phyloP scores from a whole-genome alignment of 2,113 vertebrate species.

The Alosa alosa region DNA sequence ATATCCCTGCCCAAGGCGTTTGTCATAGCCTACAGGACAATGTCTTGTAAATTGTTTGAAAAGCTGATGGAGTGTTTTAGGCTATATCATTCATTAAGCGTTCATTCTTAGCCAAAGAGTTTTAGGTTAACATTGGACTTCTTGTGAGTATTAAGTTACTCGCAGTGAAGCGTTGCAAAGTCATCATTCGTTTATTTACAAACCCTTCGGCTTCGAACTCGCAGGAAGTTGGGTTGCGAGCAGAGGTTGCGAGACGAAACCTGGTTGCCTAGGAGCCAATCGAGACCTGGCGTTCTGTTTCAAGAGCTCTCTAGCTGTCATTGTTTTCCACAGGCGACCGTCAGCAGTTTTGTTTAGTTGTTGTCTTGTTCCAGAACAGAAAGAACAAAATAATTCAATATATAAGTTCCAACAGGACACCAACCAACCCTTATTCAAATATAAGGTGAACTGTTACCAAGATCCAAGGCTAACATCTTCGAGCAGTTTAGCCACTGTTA shows the following conservation, averaged over 20 bases:
- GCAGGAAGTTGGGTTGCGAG: neutral
- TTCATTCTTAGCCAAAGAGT: no score
- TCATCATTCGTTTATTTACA: neutral
- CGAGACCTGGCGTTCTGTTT: neutral
- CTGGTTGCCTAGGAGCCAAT: constrained; percentile 2
- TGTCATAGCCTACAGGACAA: no score
- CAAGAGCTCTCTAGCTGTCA: neutral
- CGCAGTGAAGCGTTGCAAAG: neutral
- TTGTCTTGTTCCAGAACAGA: neutral
- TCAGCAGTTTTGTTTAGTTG: neutral
- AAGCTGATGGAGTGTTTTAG: no score
- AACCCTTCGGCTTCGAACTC: neutral
- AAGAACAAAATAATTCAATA: neutral
- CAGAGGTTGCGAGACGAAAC: neutral
- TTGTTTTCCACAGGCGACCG: neutral
- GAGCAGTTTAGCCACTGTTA: neutral
- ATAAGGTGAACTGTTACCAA: neutral
- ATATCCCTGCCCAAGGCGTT: no score
- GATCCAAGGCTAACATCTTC: neutral
- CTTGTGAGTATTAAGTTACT: no score
- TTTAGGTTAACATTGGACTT: no score
- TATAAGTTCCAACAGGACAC: neutral
- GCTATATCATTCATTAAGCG: no score
- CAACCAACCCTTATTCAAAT: neutral
- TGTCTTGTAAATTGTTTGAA: no score